phyloP scores from a whole-genome alignment of 2,888 invertebrate species.

The Agonum fuliginosum region DNA sequence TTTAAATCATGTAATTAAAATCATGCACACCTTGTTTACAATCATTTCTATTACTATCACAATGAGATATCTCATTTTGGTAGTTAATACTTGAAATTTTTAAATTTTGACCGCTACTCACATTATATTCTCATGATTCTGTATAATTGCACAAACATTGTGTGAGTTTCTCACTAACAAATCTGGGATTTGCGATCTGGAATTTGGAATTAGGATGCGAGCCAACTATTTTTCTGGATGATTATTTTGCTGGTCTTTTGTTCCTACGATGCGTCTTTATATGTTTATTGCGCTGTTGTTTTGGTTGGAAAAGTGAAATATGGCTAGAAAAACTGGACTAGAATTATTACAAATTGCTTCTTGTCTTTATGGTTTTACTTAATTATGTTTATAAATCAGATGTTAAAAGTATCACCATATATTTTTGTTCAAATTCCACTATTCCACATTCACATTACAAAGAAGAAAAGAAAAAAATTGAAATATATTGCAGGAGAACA shows the following conservation, averaged over 20 bases:
- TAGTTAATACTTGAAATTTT: too few relatives aligned
- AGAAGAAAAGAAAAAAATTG: too few relatives aligned
- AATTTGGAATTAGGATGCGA: conserved; percentile 26
- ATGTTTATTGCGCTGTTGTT: conserved; percentile 47
- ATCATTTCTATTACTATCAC: too few relatives aligned
- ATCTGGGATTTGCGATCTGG: background rate
- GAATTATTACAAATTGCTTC: conserved; percentile 49
- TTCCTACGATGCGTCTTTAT: conserved; percentile 45
- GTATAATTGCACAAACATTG: background rate
- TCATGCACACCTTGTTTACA: too few relatives aligned
- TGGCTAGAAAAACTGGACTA: conserved; percentile 20
- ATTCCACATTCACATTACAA: background rate
- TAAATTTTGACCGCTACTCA: background rate
- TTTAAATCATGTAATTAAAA: too few relatives aligned
- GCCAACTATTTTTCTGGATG: conserved; percentile 40
- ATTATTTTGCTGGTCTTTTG: conserved; percentile 41
- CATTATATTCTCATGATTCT: too few relatives aligned
- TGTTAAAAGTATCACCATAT: conserved; percentile 9
- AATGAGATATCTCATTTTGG: too few relatives aligned
- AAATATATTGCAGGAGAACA: too few relatives aligned
- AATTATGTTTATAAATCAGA: conserved; percentile 45
- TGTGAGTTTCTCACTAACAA: background rate
- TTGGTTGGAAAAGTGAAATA: conserved; percentile 43
- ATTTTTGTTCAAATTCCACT: background rate
- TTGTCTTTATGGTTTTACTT: conserved; percentile 46